Evolutionary conservation across 2,797 vertebrate genomes (phyloP).

Genomic region (Premnoplex brunnescens): DNA sequence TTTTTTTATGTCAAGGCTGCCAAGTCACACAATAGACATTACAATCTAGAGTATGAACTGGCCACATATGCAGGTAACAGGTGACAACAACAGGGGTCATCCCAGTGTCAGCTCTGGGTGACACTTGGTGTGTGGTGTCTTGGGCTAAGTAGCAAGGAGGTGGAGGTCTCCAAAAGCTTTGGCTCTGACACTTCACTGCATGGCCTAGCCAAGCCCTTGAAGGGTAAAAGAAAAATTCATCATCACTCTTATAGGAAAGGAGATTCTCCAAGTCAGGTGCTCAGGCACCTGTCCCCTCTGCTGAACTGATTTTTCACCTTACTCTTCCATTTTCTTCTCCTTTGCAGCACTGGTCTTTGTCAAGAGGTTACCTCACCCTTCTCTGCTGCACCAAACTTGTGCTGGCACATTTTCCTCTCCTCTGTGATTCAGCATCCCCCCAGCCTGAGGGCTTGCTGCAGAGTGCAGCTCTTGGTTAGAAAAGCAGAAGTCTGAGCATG

Average conservation of each 20-base stretch:
- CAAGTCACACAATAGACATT: background rate
- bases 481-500: background rate
- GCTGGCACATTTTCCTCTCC: background rate
- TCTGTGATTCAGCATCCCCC: background rate
- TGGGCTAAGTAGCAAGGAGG: background rate
- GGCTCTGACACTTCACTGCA: background rate
- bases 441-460: background rate
- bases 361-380: background rate
- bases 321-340: background rate
- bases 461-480: background rate
- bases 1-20: background rate
- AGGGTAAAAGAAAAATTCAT: background rate
- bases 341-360: background rate
- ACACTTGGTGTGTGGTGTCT: fast-evolving
- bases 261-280: background rate
- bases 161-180: background rate
- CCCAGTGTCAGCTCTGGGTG: background rate
- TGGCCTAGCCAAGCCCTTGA: background rate
- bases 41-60: background rate
- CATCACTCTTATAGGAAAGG: background rate
- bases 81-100: background rate
- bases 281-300: background rate
- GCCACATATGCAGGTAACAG: background rate
- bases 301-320: background rate
- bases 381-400: background rate